Conservation (phyloP, 2,113 vertebrate genomes). For the Edolisoma coerulescens region DNA sequence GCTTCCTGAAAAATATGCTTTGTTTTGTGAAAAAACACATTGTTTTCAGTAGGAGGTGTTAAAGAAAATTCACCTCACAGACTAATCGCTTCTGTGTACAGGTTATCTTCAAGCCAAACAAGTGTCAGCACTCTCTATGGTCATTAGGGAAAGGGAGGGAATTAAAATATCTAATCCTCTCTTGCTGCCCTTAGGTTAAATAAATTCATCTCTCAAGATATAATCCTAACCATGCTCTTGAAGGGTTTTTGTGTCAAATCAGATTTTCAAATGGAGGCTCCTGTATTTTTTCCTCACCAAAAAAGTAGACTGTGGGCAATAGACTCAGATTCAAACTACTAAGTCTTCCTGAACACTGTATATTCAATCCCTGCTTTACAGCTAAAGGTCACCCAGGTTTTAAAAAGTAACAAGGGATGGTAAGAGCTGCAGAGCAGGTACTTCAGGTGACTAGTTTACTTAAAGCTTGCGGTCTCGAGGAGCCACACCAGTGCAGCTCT, state of each 20-base stretch:
- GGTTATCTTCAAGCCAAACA: not conserved
- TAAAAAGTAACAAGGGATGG: not conserved
- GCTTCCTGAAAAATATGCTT: not conserved
- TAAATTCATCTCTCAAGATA: not conserved
- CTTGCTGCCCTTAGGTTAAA: not conserved
- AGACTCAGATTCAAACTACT: not conserved
- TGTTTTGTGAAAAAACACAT: not conserved
- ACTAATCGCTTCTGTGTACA: not conserved
- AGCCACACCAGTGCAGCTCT: not conserved
- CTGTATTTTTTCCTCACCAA: not conserved
- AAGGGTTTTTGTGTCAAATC: not conserved
- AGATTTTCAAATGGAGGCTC: not conserved
- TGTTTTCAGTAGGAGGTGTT: not conserved
- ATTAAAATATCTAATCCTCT: slow-evolving; percentile 40
- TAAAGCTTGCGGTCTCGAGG: not conserved
- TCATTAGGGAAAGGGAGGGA: not conserved
- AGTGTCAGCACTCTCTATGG: not conserved
- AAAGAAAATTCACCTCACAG: not conserved
- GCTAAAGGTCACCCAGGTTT: not conserved
- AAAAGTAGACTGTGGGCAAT: not conserved
- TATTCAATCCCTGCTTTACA: not conserved
- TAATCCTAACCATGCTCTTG: not conserved
- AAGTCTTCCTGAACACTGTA: not conserved
- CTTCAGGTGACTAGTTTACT: not conserved
- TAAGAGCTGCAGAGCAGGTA: not conserved